Evolutionary conservation across 2,113 vertebrate species (phyloP), one percentile per base, ranked within the genome.

Genomic region (Ailuropoda melanoleuca): DNA sequence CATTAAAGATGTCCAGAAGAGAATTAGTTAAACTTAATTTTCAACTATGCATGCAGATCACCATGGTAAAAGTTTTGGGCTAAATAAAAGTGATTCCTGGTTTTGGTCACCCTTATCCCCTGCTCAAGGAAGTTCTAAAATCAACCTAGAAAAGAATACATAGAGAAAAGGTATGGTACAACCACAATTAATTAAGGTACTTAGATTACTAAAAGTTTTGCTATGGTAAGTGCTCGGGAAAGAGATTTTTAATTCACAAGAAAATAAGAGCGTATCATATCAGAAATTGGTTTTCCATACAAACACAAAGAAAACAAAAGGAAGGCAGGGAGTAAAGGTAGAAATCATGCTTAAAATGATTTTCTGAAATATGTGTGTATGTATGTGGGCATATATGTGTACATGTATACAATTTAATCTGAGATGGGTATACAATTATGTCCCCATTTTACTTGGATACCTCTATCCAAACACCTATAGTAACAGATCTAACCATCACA

Each of bases 91-190:
- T 87, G 46, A 85, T 85, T 94, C 93, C 75, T 81, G 43, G 6
- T 90, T 86, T 92, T 15, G 34, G 62, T 83, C 55, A 87, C 80
- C 43, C 48, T 89, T 43, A 55, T 48, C 24, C 48, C 56, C 88
- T 95, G 55, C 34, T 96, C 60, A 92, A 93, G 64, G 11, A 95
- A 93, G 37, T 90, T 90, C 75, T 93, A 96, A 97, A 90, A 90
- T 64, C 31, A 53, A 8, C 29, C 37, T 77, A 80, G 11, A 62
- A 97, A 86, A 92, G 37, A 87, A 0, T 72, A 84, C n/a, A 10
- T 1, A 74, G 31, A 48, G 34, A 96, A 87, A 68, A 46, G 21
- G 34, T 72, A 64, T 56, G 24, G 37, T 48, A 72, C 3, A 84
- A 50, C 39, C 10, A 68, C 31, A 95, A 70, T 72, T 91, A 96